Percentiles rank a stretch among this genome's conserved stretches.
These are phyloP conservation scores for Drosophila tani DNA, from an alignment of 1,140 invertebrate species.

Conservation along the genomic window DNA sequence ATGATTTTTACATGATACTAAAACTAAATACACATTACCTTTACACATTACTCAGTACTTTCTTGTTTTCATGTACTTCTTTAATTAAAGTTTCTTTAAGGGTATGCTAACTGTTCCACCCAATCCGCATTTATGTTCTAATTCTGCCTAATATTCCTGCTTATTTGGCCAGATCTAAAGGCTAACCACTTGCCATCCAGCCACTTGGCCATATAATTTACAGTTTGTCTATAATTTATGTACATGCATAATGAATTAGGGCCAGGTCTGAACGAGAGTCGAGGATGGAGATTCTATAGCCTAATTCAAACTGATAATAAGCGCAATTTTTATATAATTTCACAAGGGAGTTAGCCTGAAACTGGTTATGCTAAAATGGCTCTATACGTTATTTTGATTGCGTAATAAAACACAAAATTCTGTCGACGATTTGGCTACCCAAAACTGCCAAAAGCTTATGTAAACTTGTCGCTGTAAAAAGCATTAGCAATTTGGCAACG, in stretches of 20 bases:
- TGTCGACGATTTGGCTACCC: constrained; percentile 26
- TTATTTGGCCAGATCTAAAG: constrained; percentile 38
- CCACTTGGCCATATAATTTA: constrained; percentile 68
- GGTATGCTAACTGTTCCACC: not conserved
- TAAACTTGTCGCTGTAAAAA: constrained; percentile 19
- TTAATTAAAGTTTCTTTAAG: not conserved
- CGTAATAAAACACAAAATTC: constrained; percentile 51
- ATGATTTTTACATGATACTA: no score
- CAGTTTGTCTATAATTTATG: constrained; percentile 67
- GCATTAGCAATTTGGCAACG: constrained; percentile 17
- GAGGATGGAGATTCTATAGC: constrained; percentile 36
- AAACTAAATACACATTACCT: no score
- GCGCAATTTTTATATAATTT: constrained; percentile 72
- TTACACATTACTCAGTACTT: no score
- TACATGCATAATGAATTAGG: constrained; percentile 65
- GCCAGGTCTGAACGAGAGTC: constrained; percentile 6
- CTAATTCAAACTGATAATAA: constrained; percentile 53
- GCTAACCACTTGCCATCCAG: constrained; percentile 49
- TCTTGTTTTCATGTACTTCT: not conserved
- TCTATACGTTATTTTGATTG: constrained; percentile 35
- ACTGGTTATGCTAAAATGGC: constrained; percentile 30
- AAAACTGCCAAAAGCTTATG: constrained; percentile 27
- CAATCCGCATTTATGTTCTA: constrained; percentile 2
- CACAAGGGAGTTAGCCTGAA: constrained; percentile 25
- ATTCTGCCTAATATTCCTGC: constrained; percentile 19